Base-by-base conservation (phyloP, 2,113 vertebrate genomes). In the Campylorhamphus procurvoides region DNA sequence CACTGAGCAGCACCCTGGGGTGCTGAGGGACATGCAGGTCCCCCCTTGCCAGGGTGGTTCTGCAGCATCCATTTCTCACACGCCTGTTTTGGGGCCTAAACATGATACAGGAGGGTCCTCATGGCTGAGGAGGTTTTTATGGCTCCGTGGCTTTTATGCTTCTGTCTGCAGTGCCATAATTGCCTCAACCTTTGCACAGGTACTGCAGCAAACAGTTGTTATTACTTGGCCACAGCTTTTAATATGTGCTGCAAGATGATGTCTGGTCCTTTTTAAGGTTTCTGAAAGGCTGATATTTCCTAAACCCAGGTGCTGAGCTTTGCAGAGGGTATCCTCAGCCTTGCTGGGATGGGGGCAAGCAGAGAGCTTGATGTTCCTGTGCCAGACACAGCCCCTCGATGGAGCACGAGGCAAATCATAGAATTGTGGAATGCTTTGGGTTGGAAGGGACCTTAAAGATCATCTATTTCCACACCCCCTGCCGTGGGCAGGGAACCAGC, bases 181-280 rank as follows among this genome's bases (percentile, higher is more conserved):
- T 79, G 62, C 49, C 44, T 91, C 90, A 86, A 42, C n/a, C 40
- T 89, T 89, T 84, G 84, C 84, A 76, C 4, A 74, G 73, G 35
- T 40, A n/a, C 68, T 49, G 77, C 84, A 81, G 59, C 64, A 82
- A 75, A 72, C 39, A n/a, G 33, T 60, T 77, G 67, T 63, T 93
- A 71, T 87, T 66, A 53, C 60, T 44, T 63, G 64, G 60, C 33
- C 50, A 35, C 15, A 60, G 42, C 50, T 52, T 89, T 84, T 84
- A 87, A 82, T 55, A 59, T 84, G 50, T 56, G 47, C n/a, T 85
- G 81, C 58, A 40, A 68, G 73, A 69, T n/a, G 69, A 28, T 56
- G 39, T 14, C 49, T 40, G 46, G 25, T 33, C 58, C 71, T 79
- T 89, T 64, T 68, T 58, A 52, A 83, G 53, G 19, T 31, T 39